phyloP scores from a whole-genome alignment of 1,140 invertebrate species.

The Antheraea pernyi region DNA sequence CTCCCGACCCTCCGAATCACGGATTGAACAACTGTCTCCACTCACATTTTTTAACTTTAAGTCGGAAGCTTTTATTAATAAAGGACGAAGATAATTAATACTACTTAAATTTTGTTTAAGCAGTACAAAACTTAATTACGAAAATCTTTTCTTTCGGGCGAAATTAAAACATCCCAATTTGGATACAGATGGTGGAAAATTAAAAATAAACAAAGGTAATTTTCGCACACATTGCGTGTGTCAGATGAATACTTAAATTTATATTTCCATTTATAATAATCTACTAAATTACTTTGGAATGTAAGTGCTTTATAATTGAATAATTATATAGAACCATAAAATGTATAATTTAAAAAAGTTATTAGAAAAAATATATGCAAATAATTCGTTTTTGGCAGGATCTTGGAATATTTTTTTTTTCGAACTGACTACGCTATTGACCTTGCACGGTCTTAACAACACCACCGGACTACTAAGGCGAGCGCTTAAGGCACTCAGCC shows the following conservation, averaged over 20 bases:
- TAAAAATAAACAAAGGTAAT: background rate
- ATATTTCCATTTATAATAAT: too few relatives aligned
- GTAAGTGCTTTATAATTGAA: too few relatives aligned
- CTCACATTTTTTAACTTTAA: constrained; percentile 58
- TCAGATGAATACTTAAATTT: background rate
- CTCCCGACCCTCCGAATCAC: constrained; percentile 47
- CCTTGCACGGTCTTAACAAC: too few relatives aligned
- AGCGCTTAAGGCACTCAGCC: too few relatives aligned
- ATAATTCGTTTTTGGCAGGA: too few relatives aligned
- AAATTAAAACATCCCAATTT: background rate
- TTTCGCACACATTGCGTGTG: background rate
- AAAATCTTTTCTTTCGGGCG: constrained; percentile 32
- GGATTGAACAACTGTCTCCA: constrained; percentile 76
- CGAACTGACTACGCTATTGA: too few relatives aligned
- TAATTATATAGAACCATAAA: too few relatives aligned
- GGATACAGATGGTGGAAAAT: background rate
- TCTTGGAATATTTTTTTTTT: too few relatives aligned
- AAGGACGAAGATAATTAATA: constrained; percentile 75
- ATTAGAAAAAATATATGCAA: too few relatives aligned
- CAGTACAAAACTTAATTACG: constrained; percentile 63
- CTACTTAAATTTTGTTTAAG: constrained; percentile 78
- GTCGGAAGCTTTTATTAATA: constrained; percentile 74
- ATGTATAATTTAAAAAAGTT: too few relatives aligned
- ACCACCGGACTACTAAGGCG: too few relatives aligned
- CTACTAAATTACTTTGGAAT: too few relatives aligned